phyloP scores from a whole-genome alignment of 2,888 invertebrate species.

The Lepidochrysops patricia region DNA sequence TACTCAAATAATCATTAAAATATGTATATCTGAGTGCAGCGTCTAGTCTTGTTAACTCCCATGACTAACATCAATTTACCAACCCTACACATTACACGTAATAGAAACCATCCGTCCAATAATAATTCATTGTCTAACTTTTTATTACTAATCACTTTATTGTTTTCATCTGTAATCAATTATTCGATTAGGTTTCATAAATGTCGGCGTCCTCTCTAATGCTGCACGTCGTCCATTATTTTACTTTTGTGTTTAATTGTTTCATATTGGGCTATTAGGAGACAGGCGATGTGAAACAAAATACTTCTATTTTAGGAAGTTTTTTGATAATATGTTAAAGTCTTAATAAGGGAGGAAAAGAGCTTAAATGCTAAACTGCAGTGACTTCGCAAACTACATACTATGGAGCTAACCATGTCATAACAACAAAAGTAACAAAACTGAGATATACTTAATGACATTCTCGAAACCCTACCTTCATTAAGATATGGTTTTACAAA shows the following conservation, averaged over 20 bases:
- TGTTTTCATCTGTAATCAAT: conserved; percentile 72
- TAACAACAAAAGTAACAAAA: no score
- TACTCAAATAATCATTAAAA: no score
- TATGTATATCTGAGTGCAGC: no score
- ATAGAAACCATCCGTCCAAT: conserved; percentile 62
- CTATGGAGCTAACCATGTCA: no score
- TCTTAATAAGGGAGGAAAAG: no score
- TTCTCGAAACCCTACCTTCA: no score
- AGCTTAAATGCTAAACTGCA: no score
- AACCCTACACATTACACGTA: conserved; percentile 25
- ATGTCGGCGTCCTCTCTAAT: conserved; percentile 57
- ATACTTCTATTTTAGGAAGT: background rate
- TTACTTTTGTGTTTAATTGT: conserved; percentile 2
- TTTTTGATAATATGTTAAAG: no score
- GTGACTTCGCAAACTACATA: no score
- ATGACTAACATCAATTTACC: background rate
- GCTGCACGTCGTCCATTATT: conserved; percentile 53
- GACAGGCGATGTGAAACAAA: background rate
- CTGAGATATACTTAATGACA: no score
- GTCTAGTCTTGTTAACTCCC: no score
- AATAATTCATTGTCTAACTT: conserved; percentile 73
- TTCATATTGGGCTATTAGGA: background rate
- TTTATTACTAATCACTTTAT: conserved; percentile 74
- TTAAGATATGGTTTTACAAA: no score
- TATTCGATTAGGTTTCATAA: conserved; percentile 69